Conservation (phyloP, 2,797 vertebrate genomes). For the Tenualosa thibaudeaui region DNA sequence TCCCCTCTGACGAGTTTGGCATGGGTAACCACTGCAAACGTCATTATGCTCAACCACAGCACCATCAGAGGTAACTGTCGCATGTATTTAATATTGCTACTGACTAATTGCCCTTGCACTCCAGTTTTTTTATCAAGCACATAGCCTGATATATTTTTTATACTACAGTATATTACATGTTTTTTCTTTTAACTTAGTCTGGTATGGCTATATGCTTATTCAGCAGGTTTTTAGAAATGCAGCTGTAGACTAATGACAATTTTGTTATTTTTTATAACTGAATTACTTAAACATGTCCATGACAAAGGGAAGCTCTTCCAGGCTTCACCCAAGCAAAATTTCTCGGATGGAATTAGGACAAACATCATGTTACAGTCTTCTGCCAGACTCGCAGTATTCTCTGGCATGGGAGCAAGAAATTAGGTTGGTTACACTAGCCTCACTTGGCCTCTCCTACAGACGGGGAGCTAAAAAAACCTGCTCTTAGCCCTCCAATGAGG, state of each 20-base stretch:
- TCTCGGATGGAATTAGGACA: constrained; percentile 17
- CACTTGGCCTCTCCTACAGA: constrained; percentile 22
- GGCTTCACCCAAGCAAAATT: neutral
- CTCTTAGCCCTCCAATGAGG: neutral
- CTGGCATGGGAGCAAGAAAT: constrained; percentile 24
- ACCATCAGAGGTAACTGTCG: neutral
- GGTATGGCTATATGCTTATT: neutral
- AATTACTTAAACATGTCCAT: neutral
- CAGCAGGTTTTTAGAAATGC: too few species aligned
- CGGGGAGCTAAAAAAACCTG: neutral
- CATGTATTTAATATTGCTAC: neutral
- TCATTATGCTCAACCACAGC: neutral
- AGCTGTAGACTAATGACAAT: neutral
- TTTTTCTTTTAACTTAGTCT: neutral
- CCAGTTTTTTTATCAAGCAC: neutral
- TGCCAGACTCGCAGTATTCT: constrained; percentile 14
- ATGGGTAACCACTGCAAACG: neutral
- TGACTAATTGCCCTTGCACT: too few species aligned
- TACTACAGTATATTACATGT: neutral
- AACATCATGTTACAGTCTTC: constrained; percentile 23
- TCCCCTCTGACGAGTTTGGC: neutral
- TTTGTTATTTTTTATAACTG: neutral
- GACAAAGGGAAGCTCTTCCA: neutral
- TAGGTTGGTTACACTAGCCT: constrained; percentile 36
- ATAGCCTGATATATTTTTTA: neutral